Percentiles rank a stretch among this genome's conserved stretches.
Conservation (phyloP, 2,797 vertebrate species). For the Octomys mimax region DNA sequence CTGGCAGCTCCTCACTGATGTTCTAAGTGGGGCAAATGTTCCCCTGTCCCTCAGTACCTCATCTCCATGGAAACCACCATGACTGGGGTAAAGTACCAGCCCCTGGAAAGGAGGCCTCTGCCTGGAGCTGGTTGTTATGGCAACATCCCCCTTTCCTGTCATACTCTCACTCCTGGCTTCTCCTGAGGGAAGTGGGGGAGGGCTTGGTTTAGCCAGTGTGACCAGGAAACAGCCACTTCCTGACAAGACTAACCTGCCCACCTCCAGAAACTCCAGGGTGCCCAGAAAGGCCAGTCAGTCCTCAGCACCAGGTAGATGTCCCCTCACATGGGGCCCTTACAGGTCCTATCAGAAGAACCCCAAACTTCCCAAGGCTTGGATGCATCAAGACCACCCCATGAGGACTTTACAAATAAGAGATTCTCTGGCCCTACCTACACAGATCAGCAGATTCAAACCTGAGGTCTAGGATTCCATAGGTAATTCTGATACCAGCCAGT, state of each 20-base stretch:
- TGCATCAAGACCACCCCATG: neutral
- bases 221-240: slow-evolving; percentile 69
- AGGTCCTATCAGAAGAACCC: neutral
- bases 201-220: slow-evolving; percentile 56
- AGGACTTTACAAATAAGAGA: slow-evolving; percentile 42
- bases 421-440: neutral
- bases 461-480: neutral
- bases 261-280: slow-evolving; percentile 25
- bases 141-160: slow-evolving; percentile 75
- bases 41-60: slow-evolving; percentile 73
- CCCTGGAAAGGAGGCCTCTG: slow-evolving; percentile 83
- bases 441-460: neutral
- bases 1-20: slow-evolving; percentile 71
- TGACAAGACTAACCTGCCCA: slow-evolving; percentile 32
- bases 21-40: slow-evolving; percentile 71
- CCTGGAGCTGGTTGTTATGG: slow-evolving; percentile 84
- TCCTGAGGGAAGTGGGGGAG: slow-evolving; percentile 63
- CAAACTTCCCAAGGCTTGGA: neutral
- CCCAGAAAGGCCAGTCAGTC: neutral
- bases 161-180: slow-evolving; percentile 76
- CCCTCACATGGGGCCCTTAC: neutral
- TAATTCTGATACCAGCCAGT: slow-evolving; percentile 24
- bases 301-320: neutral
- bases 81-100: slow-evolving; percentile 82
- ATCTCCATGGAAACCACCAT: slow-evolving; percentile 84